Base-by-base conservation (phyloP, 2,888 invertebrate species). In the Ischnus inquisitorius region DNA sequence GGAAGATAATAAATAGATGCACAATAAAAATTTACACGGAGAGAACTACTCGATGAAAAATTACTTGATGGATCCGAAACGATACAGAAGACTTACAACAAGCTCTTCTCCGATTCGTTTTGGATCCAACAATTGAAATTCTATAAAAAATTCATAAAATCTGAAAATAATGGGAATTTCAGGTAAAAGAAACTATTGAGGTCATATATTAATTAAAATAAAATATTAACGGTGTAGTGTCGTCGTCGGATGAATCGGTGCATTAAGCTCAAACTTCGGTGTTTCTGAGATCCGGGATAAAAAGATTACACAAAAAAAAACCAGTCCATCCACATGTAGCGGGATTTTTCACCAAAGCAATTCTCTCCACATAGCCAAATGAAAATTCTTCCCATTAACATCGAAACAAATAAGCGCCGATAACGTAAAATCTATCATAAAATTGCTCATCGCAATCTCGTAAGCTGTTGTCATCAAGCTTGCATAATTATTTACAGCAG, bases 401-500 rank as follows among this genome's bases (percentile, higher is more conserved):
- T 19, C 43, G 1, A 60, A 75, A 34, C 46, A 48, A 28, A 51
- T 16, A 64, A 75, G 48, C 64, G 39, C 10, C 43, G 28, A 34
- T 28, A 62, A 25, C 22, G 14, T 19, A 74, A 71, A 60, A 14
- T 60, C n/a, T 39, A 75, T 34, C 34, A 14, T 10, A 48, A 48
- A 64, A 28, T 60, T 34, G 64, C 39, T 64, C 22, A 39, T 64
- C 14, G 19, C 62, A 64, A n/a, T 16, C 0, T 75, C 51, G 43
- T 51, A 75, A 75, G 75, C 74, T 48, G 48, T 19, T 16, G n/a
- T 22, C 43, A 19, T 19, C 14, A 84, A 81, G 84, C 84, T 81
- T 19, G 78, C 62, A 43, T 68, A 51, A 62, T 60, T 72, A 64
- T 83, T 34, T 81, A 84, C 84, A 84, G 81, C 69, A 78, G 77